Base-by-base conservation (phyloP, 2,888 invertebrate genomes). In the Rugalucina vietnamica region DNA sequence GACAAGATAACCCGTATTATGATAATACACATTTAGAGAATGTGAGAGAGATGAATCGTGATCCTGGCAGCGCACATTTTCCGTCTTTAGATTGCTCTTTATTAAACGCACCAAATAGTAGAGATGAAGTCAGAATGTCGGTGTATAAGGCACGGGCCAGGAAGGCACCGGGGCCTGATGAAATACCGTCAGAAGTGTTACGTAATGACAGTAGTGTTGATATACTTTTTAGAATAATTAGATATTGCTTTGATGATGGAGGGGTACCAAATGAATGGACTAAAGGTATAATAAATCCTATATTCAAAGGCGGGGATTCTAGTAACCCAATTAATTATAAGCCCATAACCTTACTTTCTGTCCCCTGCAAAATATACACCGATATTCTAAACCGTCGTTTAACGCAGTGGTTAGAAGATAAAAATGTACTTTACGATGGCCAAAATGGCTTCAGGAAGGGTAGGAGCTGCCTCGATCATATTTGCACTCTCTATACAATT, bases 361-460 rank as follows among this genome's bases (percentile, higher is more conserved):
- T 71, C n/a, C 57, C 69, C n/a, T 79, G 54, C n/a, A 79, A 79
- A 29, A 21, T 79, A 10, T 79, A 79, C 36, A 27, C 65, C 10
- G 34, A 75, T 43, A 50, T 83, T 27, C 57, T 83, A 24, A 83
- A 83, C 57, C 29, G 14, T 8, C 18, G 76, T 2, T 24, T 83
- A 2, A 54, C 27, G 0, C 4, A 34, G 14, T 83, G 83, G 83
- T 34, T 75, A 18, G 78, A 78, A 39, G 10, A 0, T 27, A 79
- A 83, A 34, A 54, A 72, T 18, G 39, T 76, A 18, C 37, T 79
- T 18, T n/a, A 10, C 36, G 85, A 85, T 50, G 75, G 70, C 24
- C 85, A 85, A 50, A 85, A 85, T 29, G 82, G 85, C 0, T 85
- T 85, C 50, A 70, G 79, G 29, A 76, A 60, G 27, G 49, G 75